Base-by-base conservation (phyloP, 2,113 vertebrate genomes). In the Passerina amoena region DNA sequence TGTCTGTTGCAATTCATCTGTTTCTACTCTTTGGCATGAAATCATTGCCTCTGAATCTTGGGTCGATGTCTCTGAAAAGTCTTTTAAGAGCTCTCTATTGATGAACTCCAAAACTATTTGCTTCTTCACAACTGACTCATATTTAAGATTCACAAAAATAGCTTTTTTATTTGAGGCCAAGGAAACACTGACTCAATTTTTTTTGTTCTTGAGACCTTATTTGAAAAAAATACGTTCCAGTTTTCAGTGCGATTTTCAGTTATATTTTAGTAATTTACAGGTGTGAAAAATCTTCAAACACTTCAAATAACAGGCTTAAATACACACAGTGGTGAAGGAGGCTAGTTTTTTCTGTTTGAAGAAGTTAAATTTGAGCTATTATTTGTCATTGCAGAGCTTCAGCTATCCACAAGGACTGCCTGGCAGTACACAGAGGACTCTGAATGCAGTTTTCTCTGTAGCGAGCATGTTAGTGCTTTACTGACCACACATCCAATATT, bases 61-160 rank as follows among this genome's bases (percentile, higher is more conserved):
- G 18, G 19, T 63, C 0, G 0, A 70, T 0, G 2, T 18, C 23
- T 72, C 66, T 72, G 33, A 48, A 76, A 51, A 72, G 23, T 84
- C 45, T 76, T 82, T 82, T n/a, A 89, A 59, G 66, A 65, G 8
- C 5, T 64, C 14, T 69, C 9, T n/a, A 9, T 31, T 88, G 45
- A 27, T 70, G 73, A 90, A 33, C 70, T 76, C 21, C 57, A 57
- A 71, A 94, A 35, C 13, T 6, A 28, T 61, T 85, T 65, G 18
- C 19, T 69, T 19, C 45, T 65, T 69, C 51, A 76, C 1, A 3
- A 59, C 40, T 8, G 10, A 51, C 10, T 80, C 68, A 56, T 61
- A 73, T 65, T 77, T 13, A 38, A 86, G 59, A 73, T 80, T 73
- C 2, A 4, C 24, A 63, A 61, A 37, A 61, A 44, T 8, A 61